Conservation (phyloP, 2,888 invertebrate genomes). For the Alviniconcha strummeri region DNA sequence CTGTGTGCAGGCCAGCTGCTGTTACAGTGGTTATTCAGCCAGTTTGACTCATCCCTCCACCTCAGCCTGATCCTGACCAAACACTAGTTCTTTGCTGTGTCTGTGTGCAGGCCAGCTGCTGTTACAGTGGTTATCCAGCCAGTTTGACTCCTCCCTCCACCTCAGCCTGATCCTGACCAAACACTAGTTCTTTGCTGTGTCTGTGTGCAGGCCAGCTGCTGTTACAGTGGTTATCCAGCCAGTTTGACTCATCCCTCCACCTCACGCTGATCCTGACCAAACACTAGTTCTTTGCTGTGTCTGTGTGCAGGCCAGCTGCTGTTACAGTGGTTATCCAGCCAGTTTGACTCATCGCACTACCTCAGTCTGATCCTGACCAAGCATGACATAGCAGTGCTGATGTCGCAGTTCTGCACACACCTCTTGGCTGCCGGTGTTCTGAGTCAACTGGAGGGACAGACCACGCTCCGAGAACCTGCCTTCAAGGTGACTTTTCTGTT, state of each 20-base stretch:
- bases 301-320: constrained; percentile 87
- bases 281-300: constrained; percentile 69
- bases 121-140: constrained; percentile 84
- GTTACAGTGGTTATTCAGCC: constrained; percentile 84
- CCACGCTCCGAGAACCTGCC: constrained; percentile 36
- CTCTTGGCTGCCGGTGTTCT: constrained; percentile 90
- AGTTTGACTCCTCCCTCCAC: constrained; percentile 83
- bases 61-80: constrained; percentile 79
- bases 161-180: constrained; percentile 79
- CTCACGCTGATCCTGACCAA: constrained; percentile 79
- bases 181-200: constrained; percentile 69
- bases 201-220: constrained; percentile 87
- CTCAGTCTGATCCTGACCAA: constrained; percentile 79
- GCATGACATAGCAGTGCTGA: constrained; percentile 83
- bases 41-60: constrained; percentile 83
- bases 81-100: constrained; percentile 69
- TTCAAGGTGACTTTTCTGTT: constrained; percentile 79
- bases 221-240: constrained; percentile 90
- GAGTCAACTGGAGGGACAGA: constrained; percentile 52
- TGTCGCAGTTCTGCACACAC: constrained; percentile 90
- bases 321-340: constrained; percentile 90
- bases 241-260: constrained; percentile 83
- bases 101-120: background rate
- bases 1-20: background rate
- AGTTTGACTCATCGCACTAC: constrained; percentile 83